Percentiles rank a stretch among this genome's conserved stretches.
Conservation (phyloP, 2,113 vertebrate genomes). For the Neogobius melanostomus region DNA sequence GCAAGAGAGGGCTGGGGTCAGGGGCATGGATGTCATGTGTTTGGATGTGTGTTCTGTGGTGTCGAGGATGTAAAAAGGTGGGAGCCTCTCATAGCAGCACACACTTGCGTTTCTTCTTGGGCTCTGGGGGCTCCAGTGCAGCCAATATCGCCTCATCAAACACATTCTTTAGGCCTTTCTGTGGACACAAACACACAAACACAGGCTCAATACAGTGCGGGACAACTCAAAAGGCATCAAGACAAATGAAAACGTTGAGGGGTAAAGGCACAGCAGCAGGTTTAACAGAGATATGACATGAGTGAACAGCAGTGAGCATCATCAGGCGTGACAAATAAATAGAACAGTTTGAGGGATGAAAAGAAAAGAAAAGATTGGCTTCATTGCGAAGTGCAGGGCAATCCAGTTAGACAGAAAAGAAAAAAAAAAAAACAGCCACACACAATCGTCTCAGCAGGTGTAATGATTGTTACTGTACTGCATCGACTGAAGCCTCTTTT, state of each 20-base stretch:
- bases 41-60: conserved; percentile 32
- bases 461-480: not conserved
- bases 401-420: conserved; percentile 37
- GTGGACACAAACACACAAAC: conserved; percentile 81
- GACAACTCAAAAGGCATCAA: conserved; percentile 36
- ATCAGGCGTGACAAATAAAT: not conserved
- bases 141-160: conserved; percentile 96
- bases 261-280: conserved; percentile 6
- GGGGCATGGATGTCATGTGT: conserved; percentile 4
- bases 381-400: conserved; percentile 2
- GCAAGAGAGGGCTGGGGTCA: conserved; percentile 41
- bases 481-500: not conserved
- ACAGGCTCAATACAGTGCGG: conserved; percentile 62
- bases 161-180: conserved; percentile 86
- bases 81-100: conserved; percentile 94
- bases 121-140: conserved; percentile 98
- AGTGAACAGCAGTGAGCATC: not conserved
- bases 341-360: not conserved
- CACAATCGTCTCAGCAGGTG: not conserved
- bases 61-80: conserved; percentile 15
- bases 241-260: conserved; percentile 22
- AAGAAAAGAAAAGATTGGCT: conserved; percentile 1
- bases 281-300: not conserved
- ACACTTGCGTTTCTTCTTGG: conserved; percentile 99
- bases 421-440: not conserved